Evolutionary conservation across 2,113 vertebrate species (phyloP), one percentile per base, ranked within the genome.

Genomic region (Trogon melanurus): DNA sequence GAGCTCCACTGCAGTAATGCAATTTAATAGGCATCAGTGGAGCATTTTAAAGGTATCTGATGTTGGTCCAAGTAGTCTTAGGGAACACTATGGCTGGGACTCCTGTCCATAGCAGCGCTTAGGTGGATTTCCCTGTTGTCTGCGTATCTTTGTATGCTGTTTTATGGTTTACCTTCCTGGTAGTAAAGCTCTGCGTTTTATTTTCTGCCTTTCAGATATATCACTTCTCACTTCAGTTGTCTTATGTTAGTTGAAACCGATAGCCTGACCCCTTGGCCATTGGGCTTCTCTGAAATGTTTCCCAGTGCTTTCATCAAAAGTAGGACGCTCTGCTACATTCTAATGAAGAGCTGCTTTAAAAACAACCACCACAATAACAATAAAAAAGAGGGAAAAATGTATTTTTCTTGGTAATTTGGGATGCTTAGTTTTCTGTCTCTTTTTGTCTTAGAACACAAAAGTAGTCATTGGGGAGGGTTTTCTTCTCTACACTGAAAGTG

Each of bases 221-320:
- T 76, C 58, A 45, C 58, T 94, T 88, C 83, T 89, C 82, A 73
- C 67, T 78, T 93, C 64, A 88, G 5, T 94, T 80, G 56, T 62
- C 88, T 83, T 73, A 26, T 23, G 56, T 83, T 94, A 71, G 64
- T 79, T 93, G 78, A 94, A 96, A 72, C 45, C 22, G 65, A 85
- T 91, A 95, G 82, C 92, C 79, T 95, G 94, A 79, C 62, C 75
- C 66, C 69, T 80, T 79, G 90, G 72, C 85, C 62, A 67, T 85
- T 91, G 73, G 71, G 54, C 58, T 97, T 94, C 81, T 87, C 60
- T 79, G 69, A 96, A 96, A 56, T 47, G 85, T 91, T 87, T 71
- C 79, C 56, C 73, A 92, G 82, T 89, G 36, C 85, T 88, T 79
- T 96, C 89, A 85, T 81, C 6, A 11, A 96, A 80, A 89, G 41